phyloP scores from a whole-genome alignment of 1,140 invertebrate species.

The Reticulitermes speratus region DNA sequence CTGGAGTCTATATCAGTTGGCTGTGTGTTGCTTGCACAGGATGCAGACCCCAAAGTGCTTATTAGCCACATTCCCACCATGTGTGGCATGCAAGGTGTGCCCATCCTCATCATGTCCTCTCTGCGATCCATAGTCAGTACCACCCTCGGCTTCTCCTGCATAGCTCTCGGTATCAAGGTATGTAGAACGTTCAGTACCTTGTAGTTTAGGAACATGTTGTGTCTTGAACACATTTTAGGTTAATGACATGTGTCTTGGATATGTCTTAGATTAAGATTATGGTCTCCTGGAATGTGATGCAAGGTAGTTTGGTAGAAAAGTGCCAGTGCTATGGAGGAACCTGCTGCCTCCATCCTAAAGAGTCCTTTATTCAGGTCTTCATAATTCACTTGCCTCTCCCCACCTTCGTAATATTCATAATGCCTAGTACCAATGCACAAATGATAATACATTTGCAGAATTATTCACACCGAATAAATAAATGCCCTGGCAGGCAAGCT shows the following conservation, averaged over 20 bases:
- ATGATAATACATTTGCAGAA: too few species aligned
- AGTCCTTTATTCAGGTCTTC: too few species aligned
- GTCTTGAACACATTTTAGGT: background rate
- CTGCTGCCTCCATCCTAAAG: too few species aligned
- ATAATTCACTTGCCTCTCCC: too few species aligned
- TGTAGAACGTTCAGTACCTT: background rate
- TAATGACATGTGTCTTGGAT: background rate
- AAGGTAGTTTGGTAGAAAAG: background rate
- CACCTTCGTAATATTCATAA: too few species aligned
- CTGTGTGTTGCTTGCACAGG: conserved; percentile 45
- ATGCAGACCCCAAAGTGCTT: conserved; percentile 43
- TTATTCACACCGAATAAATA: too few species aligned
- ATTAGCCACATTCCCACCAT: conserved; percentile 48
- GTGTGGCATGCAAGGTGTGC: conserved; percentile 30
- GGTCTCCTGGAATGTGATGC: background rate
- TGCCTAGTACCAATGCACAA: too few species aligned
- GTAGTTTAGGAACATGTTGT: background rate
- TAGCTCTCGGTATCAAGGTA: conserved; percentile 20
- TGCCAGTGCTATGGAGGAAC: background rate
- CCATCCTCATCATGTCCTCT: background rate
- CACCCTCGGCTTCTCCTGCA: background rate
- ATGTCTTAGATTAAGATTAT: background rate
- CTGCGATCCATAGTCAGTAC: background rate
- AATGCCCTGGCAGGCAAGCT: too few species aligned
- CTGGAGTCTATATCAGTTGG: conserved; percentile 45